phyloP scores from a whole-genome alignment of 2,888 invertebrate species.

The Agonopterix alstromeriana region DNA sequence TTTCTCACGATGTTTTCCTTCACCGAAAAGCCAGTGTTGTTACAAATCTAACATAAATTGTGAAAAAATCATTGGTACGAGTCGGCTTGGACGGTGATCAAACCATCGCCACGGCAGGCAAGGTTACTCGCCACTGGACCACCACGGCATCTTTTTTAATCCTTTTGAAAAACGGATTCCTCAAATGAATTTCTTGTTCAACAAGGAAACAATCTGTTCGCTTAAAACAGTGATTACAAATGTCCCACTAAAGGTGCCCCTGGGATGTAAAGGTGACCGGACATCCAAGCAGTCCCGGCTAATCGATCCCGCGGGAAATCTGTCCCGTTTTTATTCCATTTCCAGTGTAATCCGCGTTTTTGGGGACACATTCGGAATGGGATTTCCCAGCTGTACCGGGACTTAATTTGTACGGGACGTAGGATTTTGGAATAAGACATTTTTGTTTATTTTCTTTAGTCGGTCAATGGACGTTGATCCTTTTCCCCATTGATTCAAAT shows the following conservation, averaged over 20 bases:
- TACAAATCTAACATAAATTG: too few species aligned
- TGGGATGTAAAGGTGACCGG: slow-evolving; percentile 1
- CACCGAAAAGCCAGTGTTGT: too few species aligned
- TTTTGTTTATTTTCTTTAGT: too few species aligned
- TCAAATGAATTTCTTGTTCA: neutral
- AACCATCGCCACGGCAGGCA: too few species aligned
- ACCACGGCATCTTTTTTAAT: too few species aligned
- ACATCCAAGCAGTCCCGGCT: neutral
- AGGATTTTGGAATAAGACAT: too few species aligned
- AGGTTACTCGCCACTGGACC: too few species aligned
- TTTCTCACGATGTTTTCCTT: too few species aligned
- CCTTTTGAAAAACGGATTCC: too few species aligned
- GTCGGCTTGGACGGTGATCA: too few species aligned
- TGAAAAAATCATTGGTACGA: too few species aligned
- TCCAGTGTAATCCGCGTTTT: slow-evolving; percentile 22
- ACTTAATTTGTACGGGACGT: too few species aligned
- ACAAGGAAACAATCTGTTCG: neutral
- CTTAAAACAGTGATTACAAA: slow-evolving; percentile 3
- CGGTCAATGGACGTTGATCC: neutral
- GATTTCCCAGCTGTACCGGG: neutral
- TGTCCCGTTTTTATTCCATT: slow-evolving; percentile 10
- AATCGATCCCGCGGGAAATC: slow-evolving; percentile 8
- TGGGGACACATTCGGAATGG: slow-evolving; percentile 11
- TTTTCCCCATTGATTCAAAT: neutral
- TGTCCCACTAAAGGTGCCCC: slow-evolving; percentile 1